Base-by-base conservation (phyloP, 2,113 vertebrate species). In the Perccottus glenii region DNA sequence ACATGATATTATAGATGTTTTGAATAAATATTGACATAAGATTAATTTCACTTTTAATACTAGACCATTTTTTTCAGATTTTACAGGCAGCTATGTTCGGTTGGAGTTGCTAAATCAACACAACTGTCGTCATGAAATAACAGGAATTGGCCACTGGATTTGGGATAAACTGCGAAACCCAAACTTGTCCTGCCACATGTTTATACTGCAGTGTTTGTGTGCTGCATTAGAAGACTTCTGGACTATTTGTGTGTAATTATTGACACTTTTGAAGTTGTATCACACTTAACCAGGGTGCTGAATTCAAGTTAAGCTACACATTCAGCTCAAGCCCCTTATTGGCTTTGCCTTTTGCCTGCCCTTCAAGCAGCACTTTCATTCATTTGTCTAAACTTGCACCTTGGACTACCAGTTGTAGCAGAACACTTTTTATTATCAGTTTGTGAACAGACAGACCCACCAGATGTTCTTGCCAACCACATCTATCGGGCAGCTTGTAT, bases 381-480 rank as follows among this genome's bases (percentile, higher is more conserved):
- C 3, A 51, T n/a, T 44, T 36, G 8, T 33, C 8, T 27, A 47
- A 38, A 6, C 43, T 58, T 14, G 60, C 44, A 67, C 68, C 57
- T 78, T 19, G 38, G 49, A 44, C 42, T 27, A 19, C 15, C 3
- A 67, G 14, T 80, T 72, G 59, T 56, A 50, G 11, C 38, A 71
- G 12, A 49, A 46, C 44, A 73, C 19, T 53, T 33, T 75, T 72
- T 57, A 32, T 53, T 75, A 82, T 82, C 74, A 80, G 79, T 78
- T 64, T 74, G 53, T 55, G 60, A 65, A 55, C 78, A 82, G 60
- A 43, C 68, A 68, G 68, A 48, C 67, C 63, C 52, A 49, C 70
- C 70, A 71, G 60, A 76, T 74, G 72, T 82, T 67, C 63, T 49
- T 66, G 47, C 73, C 73, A 75, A 62, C 71, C 69, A 60, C 73